phyloP scores from a whole-genome alignment of 2,113 vertebrate species.

The Sinocyclocheilus maitianheensis region DNA sequence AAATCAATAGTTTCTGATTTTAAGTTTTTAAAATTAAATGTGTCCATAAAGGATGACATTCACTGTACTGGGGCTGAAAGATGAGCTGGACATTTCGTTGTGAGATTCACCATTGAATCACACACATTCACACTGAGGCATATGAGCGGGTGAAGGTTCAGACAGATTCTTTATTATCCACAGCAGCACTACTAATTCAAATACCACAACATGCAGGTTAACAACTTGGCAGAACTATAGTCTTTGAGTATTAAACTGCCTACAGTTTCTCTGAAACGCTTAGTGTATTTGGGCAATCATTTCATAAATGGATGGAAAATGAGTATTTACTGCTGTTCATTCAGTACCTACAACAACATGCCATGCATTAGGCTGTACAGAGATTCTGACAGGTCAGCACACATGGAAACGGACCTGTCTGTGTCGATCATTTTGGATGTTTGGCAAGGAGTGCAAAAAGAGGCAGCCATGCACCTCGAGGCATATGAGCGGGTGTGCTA shows the following conservation, averaged over 20 bases:
- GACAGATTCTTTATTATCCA: not conserved
- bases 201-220: not conserved
- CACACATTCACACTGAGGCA: not conserved
- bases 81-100: too few relatives aligned
- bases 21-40: too few relatives aligned
- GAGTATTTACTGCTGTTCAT: not conserved
- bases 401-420: not conserved
- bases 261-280: not conserved
- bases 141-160: too few relatives aligned
- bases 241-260: not conserved
- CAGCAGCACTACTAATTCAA: not conserved
- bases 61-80: too few relatives aligned
- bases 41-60: too few relatives aligned
- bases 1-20: too few relatives aligned
- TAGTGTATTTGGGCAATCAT: not conserved
- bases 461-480: constrained; percentile 16
- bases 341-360: not conserved
- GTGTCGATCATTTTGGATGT: not conserved
- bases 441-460: constrained; percentile 16
- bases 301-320: not conserved
- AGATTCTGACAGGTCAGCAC: not conserved
- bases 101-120: not conserved
- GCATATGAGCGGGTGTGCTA: not conserved
- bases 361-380: not conserved
- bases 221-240: not conserved